These are phyloP conservation scores for Drosophila austrosaltans DNA, from an alignment of 2,888 invertebrate species.

Conservation along the genomic window DNA sequence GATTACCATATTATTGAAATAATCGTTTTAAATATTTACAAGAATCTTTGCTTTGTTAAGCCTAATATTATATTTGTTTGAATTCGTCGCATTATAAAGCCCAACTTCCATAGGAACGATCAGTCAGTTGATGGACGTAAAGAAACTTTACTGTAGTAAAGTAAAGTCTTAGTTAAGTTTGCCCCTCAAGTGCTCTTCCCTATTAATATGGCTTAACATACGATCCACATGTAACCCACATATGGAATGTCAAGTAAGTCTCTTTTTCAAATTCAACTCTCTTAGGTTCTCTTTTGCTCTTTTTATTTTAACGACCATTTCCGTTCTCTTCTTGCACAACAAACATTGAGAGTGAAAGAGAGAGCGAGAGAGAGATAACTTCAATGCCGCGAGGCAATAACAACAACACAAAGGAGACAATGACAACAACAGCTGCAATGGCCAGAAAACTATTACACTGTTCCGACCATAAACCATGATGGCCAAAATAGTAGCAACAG, in stretches of 20 bases:
- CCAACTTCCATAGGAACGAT: too few species aligned
- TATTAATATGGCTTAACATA: too few species aligned
- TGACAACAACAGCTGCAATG: constrained; percentile 62
- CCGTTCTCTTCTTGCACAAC: constrained; percentile 54
- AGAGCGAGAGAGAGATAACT: constrained; percentile 30
- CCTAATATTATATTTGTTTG: too few species aligned
- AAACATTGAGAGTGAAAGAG: not conserved
- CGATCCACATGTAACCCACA: too few species aligned
- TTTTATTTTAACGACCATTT: constrained; percentile 19
- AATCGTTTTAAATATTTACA: too few species aligned
- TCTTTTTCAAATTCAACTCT: constrained; percentile 12
- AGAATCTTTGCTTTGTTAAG: too few species aligned
- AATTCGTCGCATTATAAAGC: too few species aligned
- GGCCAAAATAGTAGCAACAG: constrained; percentile 54
- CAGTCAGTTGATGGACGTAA: too few species aligned
- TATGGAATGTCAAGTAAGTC: not conserved
- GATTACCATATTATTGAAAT: too few species aligned
- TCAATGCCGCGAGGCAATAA: constrained; percentile 68
- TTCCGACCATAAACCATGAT: constrained; percentile 71
- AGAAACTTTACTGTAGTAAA: too few species aligned
- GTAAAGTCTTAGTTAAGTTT: too few species aligned
- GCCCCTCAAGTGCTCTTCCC: too few species aligned
- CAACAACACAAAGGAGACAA: constrained; percentile 35
- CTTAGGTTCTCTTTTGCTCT: not conserved
- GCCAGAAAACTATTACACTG: constrained; percentile 69